These are phyloP conservation scores for Phylloscopus collybita DNA, from an alignment of 2,797 vertebrate species.

Conservation along the genomic window DNA sequence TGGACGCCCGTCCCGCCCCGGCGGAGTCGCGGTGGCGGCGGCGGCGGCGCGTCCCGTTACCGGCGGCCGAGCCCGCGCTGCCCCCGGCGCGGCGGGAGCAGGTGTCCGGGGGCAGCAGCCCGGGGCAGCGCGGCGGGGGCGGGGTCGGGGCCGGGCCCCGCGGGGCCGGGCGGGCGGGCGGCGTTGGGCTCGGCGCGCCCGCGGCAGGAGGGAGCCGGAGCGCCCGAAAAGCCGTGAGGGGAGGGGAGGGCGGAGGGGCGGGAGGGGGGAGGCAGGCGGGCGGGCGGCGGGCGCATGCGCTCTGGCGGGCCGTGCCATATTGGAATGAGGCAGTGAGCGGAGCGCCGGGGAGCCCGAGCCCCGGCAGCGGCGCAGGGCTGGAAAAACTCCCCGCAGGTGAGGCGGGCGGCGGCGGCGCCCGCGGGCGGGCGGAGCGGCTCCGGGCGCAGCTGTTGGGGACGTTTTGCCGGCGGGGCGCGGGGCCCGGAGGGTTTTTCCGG, in stretches of 20 bases:
- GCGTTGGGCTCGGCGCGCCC: background rate
- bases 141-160: background rate
- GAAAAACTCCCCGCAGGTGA: slow-evolving; percentile 90
- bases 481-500: slow-evolving; percentile 82
- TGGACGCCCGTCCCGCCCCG: background rate
- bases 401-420: slow-evolving; percentile 75
- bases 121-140: background rate
- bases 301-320: slow-evolving; percentile 89
- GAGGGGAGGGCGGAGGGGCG: slow-evolving; percentile 39
- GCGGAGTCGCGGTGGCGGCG: background rate
- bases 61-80: background rate
- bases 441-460: slow-evolving; percentile 59
- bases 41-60: background rate
- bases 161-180: background rate
- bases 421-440: slow-evolving; percentile 74
- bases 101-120: background rate
- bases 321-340: slow-evolving; percentile 94
- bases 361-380: slow-evolving; percentile 38
- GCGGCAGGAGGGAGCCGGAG: background rate
- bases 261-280: slow-evolving; percentile 31
- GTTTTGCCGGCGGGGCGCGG: slow-evolving; percentile 69
- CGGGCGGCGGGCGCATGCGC: slow-evolving; percentile 77
- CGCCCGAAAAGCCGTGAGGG: slow-evolving; percentile 28
- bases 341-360: slow-evolving; percentile 77
- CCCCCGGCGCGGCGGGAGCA: slow-evolving; percentile 13